A percentile compares a stretch with the other conserved stretches of the same genome.
Evolutionary conservation across 2,113 vertebrate genomes (phyloP).

Genomic region (Epinephelus fuscoguttatus): DNA sequence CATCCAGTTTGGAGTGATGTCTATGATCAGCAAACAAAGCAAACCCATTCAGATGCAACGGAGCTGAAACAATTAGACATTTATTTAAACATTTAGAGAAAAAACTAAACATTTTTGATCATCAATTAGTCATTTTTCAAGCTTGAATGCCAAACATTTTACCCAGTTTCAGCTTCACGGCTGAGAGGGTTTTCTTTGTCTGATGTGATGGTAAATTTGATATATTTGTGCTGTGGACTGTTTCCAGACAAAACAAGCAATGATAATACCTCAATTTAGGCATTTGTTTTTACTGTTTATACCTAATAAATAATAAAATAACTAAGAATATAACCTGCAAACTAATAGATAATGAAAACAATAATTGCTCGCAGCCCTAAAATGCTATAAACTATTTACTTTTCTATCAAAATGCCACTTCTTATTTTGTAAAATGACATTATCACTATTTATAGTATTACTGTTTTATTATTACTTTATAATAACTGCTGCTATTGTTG

Average conservation of each 20-base stretch:
- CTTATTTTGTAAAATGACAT: neutral
- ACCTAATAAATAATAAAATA: neutral
- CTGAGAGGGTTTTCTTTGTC: conserved; percentile 5
- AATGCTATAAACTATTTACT: neutral
- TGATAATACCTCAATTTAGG: neutral
- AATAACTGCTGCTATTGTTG: neutral
- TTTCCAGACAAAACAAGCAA: neutral
- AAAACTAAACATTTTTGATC: neutral
- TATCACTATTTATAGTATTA: neutral
- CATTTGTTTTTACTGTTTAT: neutral
- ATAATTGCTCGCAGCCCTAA: neutral
- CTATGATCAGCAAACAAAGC: neutral
- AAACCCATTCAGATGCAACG: neutral
- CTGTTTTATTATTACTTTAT: neutral
- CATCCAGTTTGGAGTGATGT: neutral
- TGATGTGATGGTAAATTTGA: neutral
- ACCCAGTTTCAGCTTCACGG: neutral
- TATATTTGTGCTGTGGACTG: neutral
- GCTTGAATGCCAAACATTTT: neutral
- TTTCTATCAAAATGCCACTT: neutral
- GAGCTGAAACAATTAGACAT: neutral
- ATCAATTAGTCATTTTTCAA: neutral
- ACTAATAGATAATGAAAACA: neutral
- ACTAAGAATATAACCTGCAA: neutral
- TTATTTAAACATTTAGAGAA: neutral